Evolutionary conservation across 2,888 invertebrate genomes (phyloP), one percentile per base, ranked within the genome.

Genomic region (Lagria hirta): DNA sequence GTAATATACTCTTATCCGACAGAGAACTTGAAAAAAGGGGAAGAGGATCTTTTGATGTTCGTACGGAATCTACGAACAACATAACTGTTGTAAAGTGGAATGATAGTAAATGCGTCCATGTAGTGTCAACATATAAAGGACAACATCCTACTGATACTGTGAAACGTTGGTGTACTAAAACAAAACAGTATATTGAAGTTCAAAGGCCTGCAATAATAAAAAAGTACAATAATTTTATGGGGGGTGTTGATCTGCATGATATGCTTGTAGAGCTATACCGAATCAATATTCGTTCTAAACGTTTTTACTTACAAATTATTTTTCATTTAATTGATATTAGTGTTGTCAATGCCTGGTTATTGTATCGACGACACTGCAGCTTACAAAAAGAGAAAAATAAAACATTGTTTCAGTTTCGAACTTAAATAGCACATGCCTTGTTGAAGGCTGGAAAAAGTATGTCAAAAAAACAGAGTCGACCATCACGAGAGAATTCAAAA

Each of bases 241-340:
- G 62, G 5, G 62, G 59, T 6, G 61, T 62, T 3, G 61, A 63
- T 43, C 49, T 57, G 28, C 13, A 54, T 5, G 57, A 61, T 43
- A 52, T 57, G 42, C 49, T 61, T 24, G 45, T 62, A 3, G 52
- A 43, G 7, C 37, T 58, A 13, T 62, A 61, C 36, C 8, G 59
- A 22, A 53, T 52, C n/a, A 53, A 44, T 35, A 55, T 62, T 21
- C 37, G 55, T 8, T 49, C 45, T 7, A 45, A 40, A 22, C 54
- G 54, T 32, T 52, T 48, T 50, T 54, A 49, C 2, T 27, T 50
- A 4, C 29, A 42, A 7, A 48, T 55, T 48, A 33, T 51, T 17
- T 35, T 45, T 2, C 54, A 52, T 48, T 47, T 43, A 11, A 10
- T 48, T 8, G 43, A 52, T 33, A 18, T 54, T 12, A 45, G 41